Percentiles rank a stretch among this genome's conserved stretches.
Conservation (phyloP, 2,113 vertebrate species). For the Aix galericulata region DNA sequence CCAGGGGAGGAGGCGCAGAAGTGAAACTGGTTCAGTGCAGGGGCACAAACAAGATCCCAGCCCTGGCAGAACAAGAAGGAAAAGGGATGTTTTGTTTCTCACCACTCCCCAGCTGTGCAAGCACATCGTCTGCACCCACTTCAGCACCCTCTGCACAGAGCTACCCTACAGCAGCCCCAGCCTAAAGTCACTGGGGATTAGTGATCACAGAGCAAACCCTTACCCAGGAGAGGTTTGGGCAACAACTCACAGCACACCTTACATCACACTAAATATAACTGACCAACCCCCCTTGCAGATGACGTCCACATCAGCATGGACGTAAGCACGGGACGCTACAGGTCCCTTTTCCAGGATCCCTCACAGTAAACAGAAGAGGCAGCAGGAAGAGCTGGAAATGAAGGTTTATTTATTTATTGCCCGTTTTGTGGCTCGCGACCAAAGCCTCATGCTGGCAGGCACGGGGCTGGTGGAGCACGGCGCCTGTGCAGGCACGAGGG, state of each 20-base stretch:
- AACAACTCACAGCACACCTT: neutral
- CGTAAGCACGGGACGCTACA: neutral
- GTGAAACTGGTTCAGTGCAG: neutral
- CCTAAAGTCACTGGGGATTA: accelerated
- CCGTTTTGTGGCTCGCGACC: neutral
- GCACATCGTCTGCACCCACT: neutral
- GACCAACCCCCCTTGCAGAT: neutral
- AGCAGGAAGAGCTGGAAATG: neutral
- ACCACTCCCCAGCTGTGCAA: neutral
- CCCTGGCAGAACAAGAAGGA: neutral
- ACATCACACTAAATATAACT: neutral
- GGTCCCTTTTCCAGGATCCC: neutral
- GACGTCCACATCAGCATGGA: neutral
- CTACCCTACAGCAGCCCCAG: neutral
- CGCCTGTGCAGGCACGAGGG: accelerated
- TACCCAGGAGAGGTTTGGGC: accelerated
- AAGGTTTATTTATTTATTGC: neutral
- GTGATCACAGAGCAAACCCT: neutral
- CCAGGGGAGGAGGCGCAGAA: neutral
- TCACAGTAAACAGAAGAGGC: neutral
- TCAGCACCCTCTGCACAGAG: neutral
- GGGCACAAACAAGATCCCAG: neutral
- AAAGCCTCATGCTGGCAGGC: neutral
- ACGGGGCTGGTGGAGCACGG: neutral
- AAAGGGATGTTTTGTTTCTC: neutral